Percentiles rank a stretch among this genome's conserved stretches.
phyloP scores from a whole-genome alignment of 1,140 invertebrate genomes.

The Asobara japonica region DNA sequence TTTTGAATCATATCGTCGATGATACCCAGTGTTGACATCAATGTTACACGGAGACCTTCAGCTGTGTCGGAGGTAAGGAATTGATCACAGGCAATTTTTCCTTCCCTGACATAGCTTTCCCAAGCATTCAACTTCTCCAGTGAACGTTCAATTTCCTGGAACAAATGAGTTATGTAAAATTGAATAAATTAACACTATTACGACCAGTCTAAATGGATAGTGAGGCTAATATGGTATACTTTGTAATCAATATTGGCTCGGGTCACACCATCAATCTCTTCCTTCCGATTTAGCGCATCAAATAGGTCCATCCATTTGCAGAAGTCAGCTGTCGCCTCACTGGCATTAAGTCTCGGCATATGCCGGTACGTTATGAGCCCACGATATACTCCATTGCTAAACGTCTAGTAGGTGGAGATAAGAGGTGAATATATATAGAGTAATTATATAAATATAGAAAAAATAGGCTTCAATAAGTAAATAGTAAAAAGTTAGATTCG shows the following conservation, averaged over 20 bases:
- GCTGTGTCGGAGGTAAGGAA: background rate
- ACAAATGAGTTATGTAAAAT: background rate
- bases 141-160: background rate
- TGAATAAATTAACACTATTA: background rate
- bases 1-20: background rate
- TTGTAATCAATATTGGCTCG: background rate
- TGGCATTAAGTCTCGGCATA: background rate
- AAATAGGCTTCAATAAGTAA: no score
- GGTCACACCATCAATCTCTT: background rate
- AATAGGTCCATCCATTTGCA: conserved; percentile 18
- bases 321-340: conserved; percentile 3
- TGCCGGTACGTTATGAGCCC: background rate
- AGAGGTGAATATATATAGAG: background rate
- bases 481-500: no score
- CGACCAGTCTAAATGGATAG: no score
- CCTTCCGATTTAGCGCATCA: conserved; percentile 20
- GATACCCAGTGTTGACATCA: background rate
- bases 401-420: background rate
- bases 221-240: background rate
- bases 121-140: background rate
- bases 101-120: background rate
- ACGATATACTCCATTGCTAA: background rate
- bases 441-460: background rate
- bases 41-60: background rate
- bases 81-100: background rate